Evolutionary conservation across 2,113 vertebrate species (phyloP).

Genomic region (Polypterus senegalus): DNA sequence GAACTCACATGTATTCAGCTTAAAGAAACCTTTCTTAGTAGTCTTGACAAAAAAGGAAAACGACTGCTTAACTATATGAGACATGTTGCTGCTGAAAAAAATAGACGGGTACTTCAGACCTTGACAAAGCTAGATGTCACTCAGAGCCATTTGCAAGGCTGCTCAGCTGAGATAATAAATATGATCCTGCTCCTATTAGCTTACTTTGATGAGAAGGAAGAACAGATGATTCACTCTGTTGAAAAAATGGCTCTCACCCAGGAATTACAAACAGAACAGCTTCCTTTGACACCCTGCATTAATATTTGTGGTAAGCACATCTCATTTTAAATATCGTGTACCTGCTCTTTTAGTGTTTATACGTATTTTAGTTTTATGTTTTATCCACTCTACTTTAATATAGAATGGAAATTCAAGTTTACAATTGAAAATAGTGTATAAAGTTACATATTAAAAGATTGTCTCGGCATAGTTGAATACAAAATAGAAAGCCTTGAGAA

Average conservation of each 20-base stretch:
- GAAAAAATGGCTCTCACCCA: constrained; percentile 16
- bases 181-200: constrained; percentile 21
- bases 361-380: no score
- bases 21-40: constrained; percentile 13
- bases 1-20: constrained; percentile 24
- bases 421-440: no score
- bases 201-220: constrained; percentile 23
- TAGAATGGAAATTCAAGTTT: not conserved
- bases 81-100: constrained; percentile 18
- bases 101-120: constrained; percentile 17
- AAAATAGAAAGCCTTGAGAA: no score
- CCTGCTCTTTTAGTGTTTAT: no score
- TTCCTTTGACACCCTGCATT: constrained; percentile 23
- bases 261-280: constrained; percentile 14
- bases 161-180: constrained; percentile 17
- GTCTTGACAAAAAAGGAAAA: constrained; percentile 20
- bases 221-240: constrained; percentile 15
- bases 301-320: constrained; percentile 25
- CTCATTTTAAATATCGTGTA: no score
- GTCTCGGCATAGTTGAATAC: no score
- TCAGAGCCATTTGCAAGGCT: constrained; percentile 15
- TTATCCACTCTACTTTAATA: not conserved
- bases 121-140: constrained; percentile 11
- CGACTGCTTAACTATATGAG: constrained; percentile 19
- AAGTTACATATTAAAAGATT: no score